Evolutionary conservation across 92 coral and sea anemone genomes (phyloP).

Genomic region (Paragorgia papillata): DNA sequence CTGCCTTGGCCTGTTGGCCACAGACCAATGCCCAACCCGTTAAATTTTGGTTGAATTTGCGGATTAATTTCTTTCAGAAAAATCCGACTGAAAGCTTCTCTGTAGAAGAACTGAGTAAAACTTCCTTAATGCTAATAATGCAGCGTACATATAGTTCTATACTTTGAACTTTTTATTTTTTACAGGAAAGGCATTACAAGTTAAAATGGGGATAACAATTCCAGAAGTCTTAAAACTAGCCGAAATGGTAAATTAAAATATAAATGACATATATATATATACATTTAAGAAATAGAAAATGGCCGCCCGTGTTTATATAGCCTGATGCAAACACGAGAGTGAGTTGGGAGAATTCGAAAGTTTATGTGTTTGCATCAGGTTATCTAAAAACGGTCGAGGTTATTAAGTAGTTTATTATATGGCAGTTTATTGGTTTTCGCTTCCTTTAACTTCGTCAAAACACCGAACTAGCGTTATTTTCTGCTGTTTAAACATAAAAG

Average conservation of each 20-base stretch:
- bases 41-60: too few relatives aligned
- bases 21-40: too few relatives aligned
- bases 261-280: not conserved
- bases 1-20: not conserved
- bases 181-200: constrained; percentile 6
- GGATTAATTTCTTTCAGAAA: too few relatives aligned
- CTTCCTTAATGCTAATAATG: too few relatives aligned
- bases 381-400: not conserved
- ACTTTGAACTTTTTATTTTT: not conserved
- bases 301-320: not conserved
- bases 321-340: not conserved
- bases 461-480: too few relatives aligned
- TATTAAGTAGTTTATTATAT: not conserved
- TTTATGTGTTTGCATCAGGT: too few relatives aligned
- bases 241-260: not conserved
- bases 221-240: constrained; percentile 12
- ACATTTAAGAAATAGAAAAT: not conserved
- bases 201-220: not conserved
- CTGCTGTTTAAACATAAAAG: too few relatives aligned
- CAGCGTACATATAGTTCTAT: too few relatives aligned
- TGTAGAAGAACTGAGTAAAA: too few relatives aligned
- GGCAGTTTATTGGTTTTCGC: not conserved
- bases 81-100: too few relatives aligned
- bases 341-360: too few relatives aligned
- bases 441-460: not conserved